Evolutionary conservation across 2,888 invertebrate species (phyloP).

Genomic region (Acleris holmiana): DNA sequence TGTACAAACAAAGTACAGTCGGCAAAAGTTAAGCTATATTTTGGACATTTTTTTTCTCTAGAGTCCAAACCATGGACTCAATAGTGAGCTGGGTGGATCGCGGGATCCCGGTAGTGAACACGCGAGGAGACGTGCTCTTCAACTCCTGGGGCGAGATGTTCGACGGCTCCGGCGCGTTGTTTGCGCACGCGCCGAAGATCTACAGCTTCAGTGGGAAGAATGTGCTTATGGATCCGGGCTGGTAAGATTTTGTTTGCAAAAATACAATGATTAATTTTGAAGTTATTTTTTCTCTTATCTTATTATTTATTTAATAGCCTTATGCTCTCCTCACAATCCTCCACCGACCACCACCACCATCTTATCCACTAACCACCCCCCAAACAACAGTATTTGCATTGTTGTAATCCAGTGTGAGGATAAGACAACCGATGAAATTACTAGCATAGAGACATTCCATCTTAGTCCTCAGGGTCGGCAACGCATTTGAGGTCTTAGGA

Average conservation of each 20-base stretch:
- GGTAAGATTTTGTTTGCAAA: constrained; percentile 85
- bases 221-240: constrained; percentile 93
- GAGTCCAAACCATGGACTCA: constrained; percentile 96
- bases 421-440: too few relatives aligned
- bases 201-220: constrained; percentile 98
- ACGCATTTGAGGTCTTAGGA: too few relatives aligned
- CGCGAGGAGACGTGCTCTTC: constrained; percentile 95
- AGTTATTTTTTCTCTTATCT: neutral
- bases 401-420: too few relatives aligned
- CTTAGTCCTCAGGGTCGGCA: too few relatives aligned
- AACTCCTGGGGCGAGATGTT: constrained; percentile 98
- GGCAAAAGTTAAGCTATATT: too few relatives aligned
- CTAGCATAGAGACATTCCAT: too few relatives aligned
- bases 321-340: too few relatives aligned
- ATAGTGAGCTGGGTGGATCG: constrained; percentile 95
- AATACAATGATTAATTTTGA: neutral
- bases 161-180: constrained; percentile 93
- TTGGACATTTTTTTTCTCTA: constrained; percentile 44
- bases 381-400: too few relatives aligned
- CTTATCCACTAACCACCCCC: too few relatives aligned
- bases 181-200: constrained; percentile 93
- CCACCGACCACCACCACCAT: too few relatives aligned
- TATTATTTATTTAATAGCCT: too few relatives aligned
- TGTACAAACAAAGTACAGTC: too few relatives aligned
- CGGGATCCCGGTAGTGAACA: constrained; percentile 95